Evolutionary conservation across 92 coral and sea anemone genomes (phyloP), one percentile per base, ranked within the genome.

Genomic region (Palythoa heliodiscus): DNA sequence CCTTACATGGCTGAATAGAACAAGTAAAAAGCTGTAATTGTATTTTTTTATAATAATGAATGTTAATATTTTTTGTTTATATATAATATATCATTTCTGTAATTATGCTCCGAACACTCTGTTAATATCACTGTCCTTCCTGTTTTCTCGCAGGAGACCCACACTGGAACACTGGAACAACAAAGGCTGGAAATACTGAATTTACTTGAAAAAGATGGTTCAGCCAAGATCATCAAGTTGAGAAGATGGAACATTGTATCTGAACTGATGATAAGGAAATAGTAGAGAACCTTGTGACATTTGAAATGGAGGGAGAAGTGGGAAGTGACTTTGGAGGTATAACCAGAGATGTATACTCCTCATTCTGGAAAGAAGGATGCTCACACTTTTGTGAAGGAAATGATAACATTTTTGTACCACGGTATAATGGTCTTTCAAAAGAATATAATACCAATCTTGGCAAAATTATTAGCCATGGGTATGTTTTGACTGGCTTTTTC

Each of bases 241-340:
- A 23, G 40, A 61, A 80, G 84, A 80, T 80, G 84, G 84, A 63
- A 80, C 23, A 80, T 80, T 80, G 84, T 80, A n/a, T 80, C 84
- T 80, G 71, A 58, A 63, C 17, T 57, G 47, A 80, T 57, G 77
- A 73, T 73, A 20, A 73, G 25, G 77, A 73, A 40, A 73, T 73
- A 19, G 29, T 73, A 73, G 58, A 73, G 53, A 20, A 50, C 25
- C 55, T 73, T 73, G 77, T 73, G 53, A 43, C 77, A 50, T 73
- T 73, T 73, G 55, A 73, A 73, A 40, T 73, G 53, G 55, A 73
- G 55, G 77, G 60, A 47, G 77, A 73, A 50, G 57, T 47, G 24
- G 77, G 77, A 73, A 20, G 55, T 73, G 77, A 73, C 58, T 50
- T 73, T 47, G 77, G 77, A 47, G 77, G 77, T 40, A 50, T 73